phyloP scores from a whole-genome alignment of 2,888 invertebrate species.

The Microdon myrmicae region DNA sequence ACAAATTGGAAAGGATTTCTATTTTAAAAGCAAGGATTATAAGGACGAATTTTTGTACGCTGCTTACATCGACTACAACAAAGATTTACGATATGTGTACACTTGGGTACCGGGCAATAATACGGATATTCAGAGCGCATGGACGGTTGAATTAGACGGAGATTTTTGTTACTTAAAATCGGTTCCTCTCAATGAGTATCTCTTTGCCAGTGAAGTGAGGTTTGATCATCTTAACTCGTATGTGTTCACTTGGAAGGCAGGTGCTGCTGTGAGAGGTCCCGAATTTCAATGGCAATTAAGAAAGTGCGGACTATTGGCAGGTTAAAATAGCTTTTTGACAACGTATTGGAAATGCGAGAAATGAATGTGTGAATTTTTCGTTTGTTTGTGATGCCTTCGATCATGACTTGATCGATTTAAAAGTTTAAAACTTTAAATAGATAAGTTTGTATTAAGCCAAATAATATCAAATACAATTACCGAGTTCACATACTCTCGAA shows the following conservation, averaged over 20 bases:
- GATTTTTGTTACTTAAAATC: constrained; percentile 12
- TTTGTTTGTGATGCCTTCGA: too few relatives aligned
- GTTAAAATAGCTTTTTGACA: too few relatives aligned
- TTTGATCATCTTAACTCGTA: constrained; percentile 9
- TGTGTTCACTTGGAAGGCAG: constrained; percentile 15
- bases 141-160: constrained; percentile 14
- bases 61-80: not conserved
- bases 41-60: constrained; percentile 21
- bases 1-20: constrained; percentile 9
- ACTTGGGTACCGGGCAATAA: constrained; percentile 17
- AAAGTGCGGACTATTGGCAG: too few relatives aligned
- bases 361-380: too few relatives aligned
- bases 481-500: too few relatives aligned
- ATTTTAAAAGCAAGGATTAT: constrained; percentile 10
- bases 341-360: too few relatives aligned
- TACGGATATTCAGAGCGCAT: constrained; percentile 20
- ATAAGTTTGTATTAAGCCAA: too few relatives aligned
- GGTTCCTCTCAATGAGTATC: constrained; percentile 8
- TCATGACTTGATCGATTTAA: too few relatives aligned
- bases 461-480: too few relatives aligned
- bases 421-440: too few relatives aligned
- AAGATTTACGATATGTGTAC: constrained; percentile 15
- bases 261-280: too few relatives aligned
- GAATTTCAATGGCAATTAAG: too few relatives aligned
- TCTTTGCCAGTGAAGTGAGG: constrained; percentile 11